Evolutionary conservation across 2,113 vertebrate species (phyloP).

Genomic region (Engraulis encrasicolus): DNA sequence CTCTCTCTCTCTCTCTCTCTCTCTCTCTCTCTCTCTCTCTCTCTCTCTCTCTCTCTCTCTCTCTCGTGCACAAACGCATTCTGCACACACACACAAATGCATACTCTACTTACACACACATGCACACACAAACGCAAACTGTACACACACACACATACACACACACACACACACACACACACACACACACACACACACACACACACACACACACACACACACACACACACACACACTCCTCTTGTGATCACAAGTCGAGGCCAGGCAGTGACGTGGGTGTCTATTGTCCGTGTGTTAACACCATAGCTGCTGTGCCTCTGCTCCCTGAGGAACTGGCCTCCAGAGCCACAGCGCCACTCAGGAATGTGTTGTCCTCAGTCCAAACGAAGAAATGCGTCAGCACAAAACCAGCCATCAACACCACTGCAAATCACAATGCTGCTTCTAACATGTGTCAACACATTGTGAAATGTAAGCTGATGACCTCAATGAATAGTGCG

Average conservation of each 20-base stretch:
- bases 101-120: no score
- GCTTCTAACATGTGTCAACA: background rate
- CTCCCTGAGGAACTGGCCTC: background rate
- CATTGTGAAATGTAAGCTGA: background rate
- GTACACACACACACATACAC: background rate
- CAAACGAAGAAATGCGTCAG: background rate
- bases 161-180: no score
- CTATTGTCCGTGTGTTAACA: constrained; percentile 36
- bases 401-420: background rate
- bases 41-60: no score
- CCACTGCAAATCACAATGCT: background rate
- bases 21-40: no score
- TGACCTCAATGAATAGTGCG: no score
- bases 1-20: no score
- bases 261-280: constrained; percentile 32
- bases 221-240: background rate
- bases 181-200: background rate
- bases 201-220: no score
- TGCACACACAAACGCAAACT: no score
- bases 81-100: no score
- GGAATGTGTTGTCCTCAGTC: background rate
- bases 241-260: constrained; percentile 10
- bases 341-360: background rate
- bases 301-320: constrained; percentile 36
- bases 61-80: no score